Evolutionary conservation across 1,140 invertebrate species (phyloP).

Genomic region (Papilio polytes): DNA sequence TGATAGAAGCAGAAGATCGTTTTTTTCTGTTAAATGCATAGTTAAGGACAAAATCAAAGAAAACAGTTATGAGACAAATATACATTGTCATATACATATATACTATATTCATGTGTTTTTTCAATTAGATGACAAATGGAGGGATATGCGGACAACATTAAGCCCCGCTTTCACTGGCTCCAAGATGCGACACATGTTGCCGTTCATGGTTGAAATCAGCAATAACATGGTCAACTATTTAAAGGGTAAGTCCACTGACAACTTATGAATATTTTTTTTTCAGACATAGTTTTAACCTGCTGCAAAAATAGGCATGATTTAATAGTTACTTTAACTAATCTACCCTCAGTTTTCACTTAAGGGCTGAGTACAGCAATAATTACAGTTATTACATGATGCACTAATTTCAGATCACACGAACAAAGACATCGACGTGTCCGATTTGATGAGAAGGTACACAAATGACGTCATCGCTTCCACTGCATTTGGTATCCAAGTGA

Average conservation of each 20-base stretch:
- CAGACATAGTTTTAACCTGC: not conserved
- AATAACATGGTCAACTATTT: constrained; percentile 62
- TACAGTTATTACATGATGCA: not conserved
- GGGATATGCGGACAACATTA: constrained; percentile 83
- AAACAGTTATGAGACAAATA: not conserved
- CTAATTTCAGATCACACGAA: constrained; percentile 46
- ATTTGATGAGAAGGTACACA: constrained; percentile 75
- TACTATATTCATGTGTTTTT: not conserved
- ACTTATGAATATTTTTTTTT: not conserved
- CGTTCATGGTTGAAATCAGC: constrained; percentile 56
- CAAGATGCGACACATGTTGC: constrained; percentile 77
- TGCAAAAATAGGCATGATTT: not conserved
- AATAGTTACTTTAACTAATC: not conserved
- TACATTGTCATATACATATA: too few species aligned
- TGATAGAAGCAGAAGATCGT: not conserved
- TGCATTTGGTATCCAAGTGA: constrained; percentile 84
- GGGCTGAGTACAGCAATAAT: too few species aligned
- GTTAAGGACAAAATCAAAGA: not conserved
- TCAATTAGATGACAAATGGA: constrained; percentile 81
- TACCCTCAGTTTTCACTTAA: too few species aligned
- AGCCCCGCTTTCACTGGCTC: constrained; percentile 84
- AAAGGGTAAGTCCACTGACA: constrained; percentile 49
- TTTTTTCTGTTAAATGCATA: not conserved
- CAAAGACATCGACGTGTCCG: constrained; percentile 58
- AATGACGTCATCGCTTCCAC: constrained; percentile 86